Percentiles rank a stretch among this genome's conserved stretches.
Conservation (phyloP, 1,140 invertebrate species). For the Bombus soroeensis region DNA sequence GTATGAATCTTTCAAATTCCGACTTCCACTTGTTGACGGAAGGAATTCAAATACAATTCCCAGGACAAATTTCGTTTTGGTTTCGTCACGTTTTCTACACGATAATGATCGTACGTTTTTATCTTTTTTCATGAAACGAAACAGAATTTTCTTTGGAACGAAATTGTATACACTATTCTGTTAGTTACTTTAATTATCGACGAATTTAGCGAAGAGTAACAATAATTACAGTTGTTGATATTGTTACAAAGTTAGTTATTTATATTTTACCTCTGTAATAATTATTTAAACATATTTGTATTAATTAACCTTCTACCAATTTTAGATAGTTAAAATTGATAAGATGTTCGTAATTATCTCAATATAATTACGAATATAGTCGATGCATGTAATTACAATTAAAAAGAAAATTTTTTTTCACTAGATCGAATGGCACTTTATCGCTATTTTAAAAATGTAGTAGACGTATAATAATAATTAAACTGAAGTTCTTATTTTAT, state of each 20-base stretch:
- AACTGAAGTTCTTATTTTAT: neutral
- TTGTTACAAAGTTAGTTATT: neutral
- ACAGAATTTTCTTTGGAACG: too few species aligned
- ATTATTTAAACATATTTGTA: too few species aligned
- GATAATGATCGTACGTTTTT: neutral
- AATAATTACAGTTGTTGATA: neutral
- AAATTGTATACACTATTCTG: too few species aligned
- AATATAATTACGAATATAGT: too few species aligned
- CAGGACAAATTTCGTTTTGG: neutral
- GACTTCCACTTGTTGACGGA: constrained; percentile 29
- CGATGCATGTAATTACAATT: too few species aligned
- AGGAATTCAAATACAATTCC: constrained; percentile 6
- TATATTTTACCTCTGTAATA: neutral
- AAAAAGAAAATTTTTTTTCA: neutral
- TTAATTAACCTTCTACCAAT: too few species aligned
- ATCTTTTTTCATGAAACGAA: too few species aligned
- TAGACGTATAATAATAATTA: neutral
- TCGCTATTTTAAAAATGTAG: neutral
- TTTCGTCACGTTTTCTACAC: neutral
- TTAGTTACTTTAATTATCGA: neutral
- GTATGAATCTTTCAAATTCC: constrained; percentile 31
- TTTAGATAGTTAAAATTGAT: too few species aligned
- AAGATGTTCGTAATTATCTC: too few species aligned
- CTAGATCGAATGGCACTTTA: neutral
- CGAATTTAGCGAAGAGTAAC: neutral